phyloP scores from a whole-genome alignment of 2,888 invertebrate species.

The Lasius fuliginosus region DNA sequence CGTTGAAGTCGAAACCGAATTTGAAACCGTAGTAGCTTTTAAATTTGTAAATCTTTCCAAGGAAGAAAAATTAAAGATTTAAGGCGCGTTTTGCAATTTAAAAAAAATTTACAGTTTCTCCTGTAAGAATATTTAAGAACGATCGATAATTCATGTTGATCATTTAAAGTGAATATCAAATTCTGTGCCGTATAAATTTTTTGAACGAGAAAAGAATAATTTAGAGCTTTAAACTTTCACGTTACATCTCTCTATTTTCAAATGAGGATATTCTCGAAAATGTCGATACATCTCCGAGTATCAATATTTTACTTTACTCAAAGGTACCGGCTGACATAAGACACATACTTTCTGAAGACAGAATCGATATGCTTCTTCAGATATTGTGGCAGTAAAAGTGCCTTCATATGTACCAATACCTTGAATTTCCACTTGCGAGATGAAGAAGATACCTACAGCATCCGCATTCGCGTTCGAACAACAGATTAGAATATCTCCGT shows the following conservation, averaged over 20 bases:
- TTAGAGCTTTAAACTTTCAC: neutral
- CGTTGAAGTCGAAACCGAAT: constrained; percentile 9
- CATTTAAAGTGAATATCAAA: neutral
- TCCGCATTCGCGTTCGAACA: constrained; percentile 1
- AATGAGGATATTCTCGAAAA: constrained; percentile 15
- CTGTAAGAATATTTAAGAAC: neutral
- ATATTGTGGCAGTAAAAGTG: constrained; percentile 5
- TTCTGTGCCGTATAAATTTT: neutral
- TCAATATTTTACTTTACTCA: constrained; percentile 38
- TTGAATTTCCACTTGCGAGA: neutral
- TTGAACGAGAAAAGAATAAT: neutral
- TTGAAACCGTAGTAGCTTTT: neutral
- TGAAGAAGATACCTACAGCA: neutral
- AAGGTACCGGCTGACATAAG: constrained; percentile 12
- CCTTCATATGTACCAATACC: constrained; percentile 12
- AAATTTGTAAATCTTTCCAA: constrained; percentile 5
- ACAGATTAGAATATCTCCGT: constrained; percentile 19
- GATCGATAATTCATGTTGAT: neutral
- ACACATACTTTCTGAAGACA: constrained; percentile 26
- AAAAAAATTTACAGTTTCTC: neutral
- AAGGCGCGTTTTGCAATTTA: neutral
- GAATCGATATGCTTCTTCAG: constrained; percentile 26
- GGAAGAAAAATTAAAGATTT: neutral
- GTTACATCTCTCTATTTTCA: neutral
- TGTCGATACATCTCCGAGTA: constrained; percentile 18